Percentiles rank a stretch among this genome's conserved stretches.
Evolutionary conservation across 1,140 invertebrate genomes (phyloP).

Genomic region (Acromyrmex heyeri): DNA sequence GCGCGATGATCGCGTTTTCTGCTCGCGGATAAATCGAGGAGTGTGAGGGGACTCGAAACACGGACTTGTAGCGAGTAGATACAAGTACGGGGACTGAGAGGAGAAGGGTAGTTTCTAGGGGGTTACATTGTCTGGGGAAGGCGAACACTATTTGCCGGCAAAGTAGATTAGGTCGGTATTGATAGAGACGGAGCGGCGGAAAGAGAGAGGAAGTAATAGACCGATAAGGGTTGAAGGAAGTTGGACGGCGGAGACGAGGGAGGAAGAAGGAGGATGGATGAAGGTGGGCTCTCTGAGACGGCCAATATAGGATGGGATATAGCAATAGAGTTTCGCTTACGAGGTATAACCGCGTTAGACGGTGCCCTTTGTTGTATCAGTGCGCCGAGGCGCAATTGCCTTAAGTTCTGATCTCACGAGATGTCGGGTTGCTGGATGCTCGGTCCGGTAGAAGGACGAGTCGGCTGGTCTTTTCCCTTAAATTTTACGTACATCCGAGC

Average conservation of each 20-base stretch:
- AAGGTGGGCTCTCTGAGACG: conserved; percentile 72
- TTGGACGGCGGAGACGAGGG: conserved; percentile 63
- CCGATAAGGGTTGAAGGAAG: conserved; percentile 62
- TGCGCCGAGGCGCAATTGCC: conserved; percentile 81
- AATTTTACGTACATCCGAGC: conserved; percentile 44
- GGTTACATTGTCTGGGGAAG: conserved; percentile 79
- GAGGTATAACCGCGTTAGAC: conserved; percentile 81
- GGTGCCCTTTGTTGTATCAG: conserved; percentile 83
- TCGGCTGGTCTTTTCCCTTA: conserved; percentile 19
- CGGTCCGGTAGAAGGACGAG: conserved; percentile 58
- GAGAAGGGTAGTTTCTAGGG: conserved; percentile 52
- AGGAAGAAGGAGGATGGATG: conserved; percentile 57
- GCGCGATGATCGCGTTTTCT: conserved; percentile 55
- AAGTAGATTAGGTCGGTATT: conserved; percentile 83
- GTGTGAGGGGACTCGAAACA: background rate
- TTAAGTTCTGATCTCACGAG: conserved; percentile 81
- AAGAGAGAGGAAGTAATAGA: conserved; percentile 65
- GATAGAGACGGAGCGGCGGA: conserved; percentile 78
- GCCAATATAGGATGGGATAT: conserved; percentile 81
- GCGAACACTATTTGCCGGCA: conserved; percentile 82
- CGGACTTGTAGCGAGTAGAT: conserved; percentile 38
- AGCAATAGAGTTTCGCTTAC: conserved; percentile 83
- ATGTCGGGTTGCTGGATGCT: conserved; percentile 77
- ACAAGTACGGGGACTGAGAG: conserved; percentile 16
- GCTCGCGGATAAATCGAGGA: conserved; percentile 36